Evolutionary conservation across 2,888 invertebrate genomes (phyloP), one percentile per base, ranked within the genome.

Genomic region (Malthinus flaveolus): DNA sequence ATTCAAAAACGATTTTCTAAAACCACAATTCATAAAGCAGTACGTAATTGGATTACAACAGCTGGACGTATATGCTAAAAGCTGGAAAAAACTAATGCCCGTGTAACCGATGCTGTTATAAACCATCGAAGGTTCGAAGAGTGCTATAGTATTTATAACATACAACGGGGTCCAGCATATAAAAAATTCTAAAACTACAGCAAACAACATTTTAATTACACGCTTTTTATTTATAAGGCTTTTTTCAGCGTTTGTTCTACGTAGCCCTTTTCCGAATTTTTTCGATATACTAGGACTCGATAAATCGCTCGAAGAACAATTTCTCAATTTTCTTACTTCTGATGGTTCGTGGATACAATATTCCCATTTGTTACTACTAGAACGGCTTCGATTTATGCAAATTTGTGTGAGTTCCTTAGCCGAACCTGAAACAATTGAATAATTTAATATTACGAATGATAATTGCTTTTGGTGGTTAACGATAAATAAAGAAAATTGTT

Each of bases 1-100:
- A 58, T 82, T 79, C 13, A 85, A 73, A 70, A 88, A 86, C 6
- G 84, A 83, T 64, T 84, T 83, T n/a, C 87, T 76, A 73, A 87
- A 87, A 58, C 84, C 84, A 54, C 81, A 80, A 75, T 87, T 87
- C 85, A 87, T 84, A 73, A 87, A 87, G 72, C 87, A 87, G 73
- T 87, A 87, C 1, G 87, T 87, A 66, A 88, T 85, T 3, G 87
- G 87, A 72, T 88, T 88, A 69, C 84, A 85, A 71, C 86, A 87
- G 46, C 84, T 82, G 7, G 85, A 85, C 2, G 82, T 78, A 70
- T 86, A 87, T 3, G 85, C 83, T 47, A 87, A 71, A 9, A 86
- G 76, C 63, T 85, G 85, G 47, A 85, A 78, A 57, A 83, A 77
- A 39, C 82, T 81, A 57, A 85, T 80, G 2, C 80, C 82, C 4